These are phyloP conservation scores for Silurus lanzhouensis DNA, from an alignment of 2,797 vertebrate genomes.

Conservation along the genomic window DNA sequence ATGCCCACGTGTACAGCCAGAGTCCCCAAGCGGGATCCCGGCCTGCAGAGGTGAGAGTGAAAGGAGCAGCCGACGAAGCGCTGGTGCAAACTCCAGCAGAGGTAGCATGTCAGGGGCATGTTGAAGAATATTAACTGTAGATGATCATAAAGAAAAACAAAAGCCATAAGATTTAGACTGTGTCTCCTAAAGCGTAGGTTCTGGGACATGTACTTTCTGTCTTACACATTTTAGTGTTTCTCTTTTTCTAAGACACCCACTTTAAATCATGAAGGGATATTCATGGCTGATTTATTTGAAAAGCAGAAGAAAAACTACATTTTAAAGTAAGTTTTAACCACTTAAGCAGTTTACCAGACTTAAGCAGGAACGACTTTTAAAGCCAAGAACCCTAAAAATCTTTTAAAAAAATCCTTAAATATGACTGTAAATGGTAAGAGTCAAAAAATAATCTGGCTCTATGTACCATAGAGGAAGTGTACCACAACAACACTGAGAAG, in stretches of 20 bases:
- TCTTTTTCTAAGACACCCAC: not conserved
- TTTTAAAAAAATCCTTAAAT: not conserved
- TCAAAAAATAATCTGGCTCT: not conserved
- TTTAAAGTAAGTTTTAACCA: too few relatives aligned
- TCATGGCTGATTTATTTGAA: not conserved
- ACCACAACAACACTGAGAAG: not conserved
- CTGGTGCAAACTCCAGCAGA: conserved; percentile 91
- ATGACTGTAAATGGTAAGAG: too few relatives aligned
- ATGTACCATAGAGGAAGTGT: not conserved
- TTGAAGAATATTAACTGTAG: conserved; percentile 91
- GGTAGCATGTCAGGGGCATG: conserved; percentile 87
- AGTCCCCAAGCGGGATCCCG: conserved; percentile 63
- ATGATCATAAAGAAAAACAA: conserved; percentile 27
- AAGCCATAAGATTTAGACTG: not conserved
- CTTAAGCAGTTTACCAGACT: too few relatives aligned
- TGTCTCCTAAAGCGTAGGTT: not conserved
- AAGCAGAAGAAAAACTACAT: not conserved
- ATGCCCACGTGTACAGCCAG: conserved; percentile 77
- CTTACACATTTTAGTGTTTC: not conserved
- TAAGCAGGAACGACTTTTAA: not conserved
- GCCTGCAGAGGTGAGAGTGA: conserved; percentile 78
- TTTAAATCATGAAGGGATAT: not conserved
- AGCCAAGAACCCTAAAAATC: not conserved
- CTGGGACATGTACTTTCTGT: not conserved
- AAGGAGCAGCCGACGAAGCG: conserved; percentile 86